A percentile compares a stretch with the other conserved stretches of the same genome.
Conservation (phyloP, 2,797 vertebrate species). For the Crenuchus spilurus region DNA sequence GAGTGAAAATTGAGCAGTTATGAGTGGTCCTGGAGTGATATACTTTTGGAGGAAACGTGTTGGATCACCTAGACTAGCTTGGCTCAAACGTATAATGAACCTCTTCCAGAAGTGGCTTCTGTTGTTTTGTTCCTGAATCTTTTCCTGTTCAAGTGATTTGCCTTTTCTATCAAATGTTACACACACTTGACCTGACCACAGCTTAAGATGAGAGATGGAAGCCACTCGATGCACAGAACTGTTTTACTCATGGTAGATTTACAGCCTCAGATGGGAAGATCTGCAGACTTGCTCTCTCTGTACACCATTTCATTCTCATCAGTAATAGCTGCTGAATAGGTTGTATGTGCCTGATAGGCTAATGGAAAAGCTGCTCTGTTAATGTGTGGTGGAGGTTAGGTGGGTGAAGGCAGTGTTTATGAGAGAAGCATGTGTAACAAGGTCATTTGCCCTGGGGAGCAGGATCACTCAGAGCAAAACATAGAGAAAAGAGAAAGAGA, state of each 20-base stretch:
- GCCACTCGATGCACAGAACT: slow-evolving; percentile 42
- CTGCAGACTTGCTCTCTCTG: slow-evolving; percentile 17
- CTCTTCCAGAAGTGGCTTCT: background rate
- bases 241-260: slow-evolving; percentile 56
- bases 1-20: background rate
- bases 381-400: slow-evolving; percentile 29
- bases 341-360: slow-evolving; percentile 36
- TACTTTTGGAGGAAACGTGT: background rate
- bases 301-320: slow-evolving; percentile 25
- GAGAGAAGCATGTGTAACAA: background rate
- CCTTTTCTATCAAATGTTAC: background rate
- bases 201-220: slow-evolving; percentile 55
- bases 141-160: background rate
- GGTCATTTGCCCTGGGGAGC: slow-evolving; percentile 37
- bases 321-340: slow-evolving; percentile 36
- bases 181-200: background rate
- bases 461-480: slow-evolving; percentile 50
- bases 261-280: slow-evolving; percentile 42
- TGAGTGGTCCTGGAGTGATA: no score
- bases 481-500: background rate
- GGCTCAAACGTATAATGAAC: background rate
- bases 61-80: background rate
- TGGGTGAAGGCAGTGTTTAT: slow-evolving; percentile 22
- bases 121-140: background rate
- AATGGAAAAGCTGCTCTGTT: slow-evolving; percentile 36